phyloP scores from a whole-genome alignment of 2,888 invertebrate species.

The Meteorus cinctellus region DNA sequence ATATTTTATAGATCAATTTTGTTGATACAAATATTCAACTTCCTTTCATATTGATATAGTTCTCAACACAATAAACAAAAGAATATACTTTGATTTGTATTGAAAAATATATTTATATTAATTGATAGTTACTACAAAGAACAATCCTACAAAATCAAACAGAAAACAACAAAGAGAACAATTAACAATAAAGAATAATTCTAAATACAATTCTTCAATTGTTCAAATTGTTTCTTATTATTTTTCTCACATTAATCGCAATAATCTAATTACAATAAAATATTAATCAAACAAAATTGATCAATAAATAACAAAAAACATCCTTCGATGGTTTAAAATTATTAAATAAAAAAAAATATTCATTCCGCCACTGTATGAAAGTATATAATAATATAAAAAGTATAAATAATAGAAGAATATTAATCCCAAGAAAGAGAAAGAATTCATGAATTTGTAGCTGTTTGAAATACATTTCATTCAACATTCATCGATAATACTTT shows the following conservation, averaged over 20 bases:
- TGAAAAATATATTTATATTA: background rate
- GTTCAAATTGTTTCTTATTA: background rate
- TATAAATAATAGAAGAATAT: background rate
- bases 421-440: background rate
- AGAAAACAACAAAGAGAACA: background rate
- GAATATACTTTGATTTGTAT: background rate
- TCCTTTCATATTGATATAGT: background rate
- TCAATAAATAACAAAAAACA: too few species aligned
- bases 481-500: too few species aligned
- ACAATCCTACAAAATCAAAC: background rate
- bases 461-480: too few species aligned
- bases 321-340: too few species aligned
- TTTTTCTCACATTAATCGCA: background rate
- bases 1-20: too few species aligned
- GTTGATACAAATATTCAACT: background rate
- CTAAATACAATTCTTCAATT: constrained; percentile 1
- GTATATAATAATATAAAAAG: too few species aligned
- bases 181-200: background rate
- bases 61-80: background rate
- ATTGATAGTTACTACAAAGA: background rate
- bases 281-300: too few species aligned
- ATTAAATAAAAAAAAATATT: too few species aligned
- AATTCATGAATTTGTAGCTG: too few species aligned
- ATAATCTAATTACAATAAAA: background rate
- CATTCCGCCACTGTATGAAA: too few species aligned